Conservation (phyloP, 2,888 invertebrate species). For the Boloria euphrosyne region DNA sequence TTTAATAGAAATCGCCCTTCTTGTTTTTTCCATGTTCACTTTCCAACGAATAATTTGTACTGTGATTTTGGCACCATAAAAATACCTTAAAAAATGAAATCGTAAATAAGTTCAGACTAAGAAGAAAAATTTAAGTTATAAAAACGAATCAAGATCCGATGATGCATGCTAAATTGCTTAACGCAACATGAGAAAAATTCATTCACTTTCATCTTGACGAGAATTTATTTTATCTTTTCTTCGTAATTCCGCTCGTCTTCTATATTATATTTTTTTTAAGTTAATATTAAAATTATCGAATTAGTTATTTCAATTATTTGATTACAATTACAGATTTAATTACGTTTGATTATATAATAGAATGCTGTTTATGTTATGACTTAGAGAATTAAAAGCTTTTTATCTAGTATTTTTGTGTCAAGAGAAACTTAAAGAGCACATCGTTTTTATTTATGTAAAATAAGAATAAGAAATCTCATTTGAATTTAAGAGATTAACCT, state of each 20-base stretch:
- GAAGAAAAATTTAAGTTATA: conserved; percentile 31
- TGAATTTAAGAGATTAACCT: conserved; percentile 13
- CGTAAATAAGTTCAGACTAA: conserved; percentile 1
- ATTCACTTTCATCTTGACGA: conserved; percentile 45
- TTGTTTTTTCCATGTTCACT: too few species aligned
- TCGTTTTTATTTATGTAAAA: conserved; percentile 12
- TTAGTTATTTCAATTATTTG: not conserved
- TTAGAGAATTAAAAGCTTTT: too few species aligned
- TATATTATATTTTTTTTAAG: not conserved
- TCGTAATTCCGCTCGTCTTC: not conserved
- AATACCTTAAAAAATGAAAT: conserved; percentile 15
- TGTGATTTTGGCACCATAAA: not conserved
- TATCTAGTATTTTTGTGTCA: not conserved
- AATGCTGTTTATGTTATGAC: too few species aligned
- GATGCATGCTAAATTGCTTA: conserved; percentile 48
- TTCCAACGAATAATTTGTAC: too few species aligned
- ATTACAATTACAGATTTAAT: too few species aligned
- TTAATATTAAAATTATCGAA: not conserved
- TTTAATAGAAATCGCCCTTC: too few species aligned
- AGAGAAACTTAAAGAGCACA: not conserved
- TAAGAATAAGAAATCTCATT: conserved; percentile 14
- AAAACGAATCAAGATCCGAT: conserved; percentile 42
- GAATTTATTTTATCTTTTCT: conserved; percentile 10
- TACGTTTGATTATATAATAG: too few species aligned
- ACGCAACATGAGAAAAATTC: conserved; percentile 43